Percentiles rank a stretch among this genome's conserved stretches.
phyloP scores from a whole-genome alignment of 2,888 invertebrate genomes.

The Antheraea assamensis region DNA sequence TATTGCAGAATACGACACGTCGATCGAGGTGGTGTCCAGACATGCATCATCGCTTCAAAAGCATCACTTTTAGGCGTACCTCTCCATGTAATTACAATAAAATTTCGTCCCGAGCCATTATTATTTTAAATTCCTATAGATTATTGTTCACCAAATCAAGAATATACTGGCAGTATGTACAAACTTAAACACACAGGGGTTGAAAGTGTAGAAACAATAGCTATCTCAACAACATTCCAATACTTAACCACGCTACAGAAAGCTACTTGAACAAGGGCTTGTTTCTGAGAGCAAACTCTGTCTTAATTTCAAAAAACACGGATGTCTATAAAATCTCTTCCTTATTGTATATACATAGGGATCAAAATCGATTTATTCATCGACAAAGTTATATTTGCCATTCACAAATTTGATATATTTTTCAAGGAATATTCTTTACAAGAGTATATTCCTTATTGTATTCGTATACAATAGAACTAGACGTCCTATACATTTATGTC shows the following conservation, averaged over 20 bases:
- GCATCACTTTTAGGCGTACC: no score
- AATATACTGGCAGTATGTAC: slow-evolving; percentile 20
- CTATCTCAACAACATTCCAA: slow-evolving; percentile 47
- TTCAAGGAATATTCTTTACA: slow-evolving; percentile 50
- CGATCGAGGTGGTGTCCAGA: no score
- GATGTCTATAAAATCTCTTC: slow-evolving; percentile 26
- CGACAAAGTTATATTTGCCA: slow-evolving; percentile 28
- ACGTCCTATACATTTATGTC: not conserved
- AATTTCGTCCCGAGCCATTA: not conserved
- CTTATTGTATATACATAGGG: slow-evolving; percentile 25
- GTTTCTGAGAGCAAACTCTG: slow-evolving; percentile 34
- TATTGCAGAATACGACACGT: no score
- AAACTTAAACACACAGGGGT: slow-evolving; percentile 46
- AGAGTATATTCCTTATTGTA: slow-evolving; percentile 28
- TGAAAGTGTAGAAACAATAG: slow-evolving; percentile 64
- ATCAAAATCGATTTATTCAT: slow-evolving; percentile 13
- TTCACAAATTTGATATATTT: slow-evolving; percentile 45
- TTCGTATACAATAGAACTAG: not conserved
- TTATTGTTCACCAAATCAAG: not conserved
- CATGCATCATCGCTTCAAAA: no score
- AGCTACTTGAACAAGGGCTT: slow-evolving; percentile 53
- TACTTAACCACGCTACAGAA: slow-evolving; percentile 46
- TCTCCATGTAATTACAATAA: no score
- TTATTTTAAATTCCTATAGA: not conserved
- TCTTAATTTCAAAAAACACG: not conserved